Conservation (phyloP, 2,113 vertebrate species). For the Ameiurus melas region DNA sequence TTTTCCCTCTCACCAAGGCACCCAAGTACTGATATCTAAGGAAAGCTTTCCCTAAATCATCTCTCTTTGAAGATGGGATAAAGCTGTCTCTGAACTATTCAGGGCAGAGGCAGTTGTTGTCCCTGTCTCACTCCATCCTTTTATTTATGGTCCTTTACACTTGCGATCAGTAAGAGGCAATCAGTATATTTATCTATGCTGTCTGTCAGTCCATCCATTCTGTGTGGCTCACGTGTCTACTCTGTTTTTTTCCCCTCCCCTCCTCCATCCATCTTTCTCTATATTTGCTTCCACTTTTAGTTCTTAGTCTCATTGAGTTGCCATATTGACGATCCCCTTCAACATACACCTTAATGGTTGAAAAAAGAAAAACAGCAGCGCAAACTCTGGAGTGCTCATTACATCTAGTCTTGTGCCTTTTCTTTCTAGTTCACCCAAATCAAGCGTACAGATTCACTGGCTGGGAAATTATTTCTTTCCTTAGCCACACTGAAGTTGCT, state of each 20-base stretch:
- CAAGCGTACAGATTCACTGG: conserved; percentile 23
- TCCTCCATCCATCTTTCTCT: not conserved
- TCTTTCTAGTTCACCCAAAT: conserved; percentile 19
- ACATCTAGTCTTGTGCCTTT: conserved; percentile 21
- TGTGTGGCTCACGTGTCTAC: not conserved
- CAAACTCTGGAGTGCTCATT: not conserved
- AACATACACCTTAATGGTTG: not conserved
- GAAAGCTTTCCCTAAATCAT: conserved; percentile 34
- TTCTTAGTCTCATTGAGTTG: not conserved
- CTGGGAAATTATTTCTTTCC: conserved; percentile 35
- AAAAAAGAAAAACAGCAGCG: not conserved
- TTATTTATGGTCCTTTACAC: not conserved
- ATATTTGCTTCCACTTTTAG: not conserved
- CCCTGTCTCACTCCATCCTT: not conserved
- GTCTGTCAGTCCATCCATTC: not conserved
- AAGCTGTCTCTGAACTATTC: conserved; percentile 42
- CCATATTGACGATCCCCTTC: not conserved
- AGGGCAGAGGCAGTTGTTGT: not conserved
- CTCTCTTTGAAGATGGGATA: conserved; percentile 42
- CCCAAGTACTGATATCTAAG: conserved; percentile 39
- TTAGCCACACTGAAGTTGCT: not conserved
- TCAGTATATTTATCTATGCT: not conserved
- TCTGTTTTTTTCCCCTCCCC: no score
- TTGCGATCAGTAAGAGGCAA: not conserved
- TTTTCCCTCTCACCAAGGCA: conserved; percentile 60